Evolutionary conservation across 2,113 vertebrate genomes (phyloP).

Genomic region (Lepisosteus oculatus): DNA sequence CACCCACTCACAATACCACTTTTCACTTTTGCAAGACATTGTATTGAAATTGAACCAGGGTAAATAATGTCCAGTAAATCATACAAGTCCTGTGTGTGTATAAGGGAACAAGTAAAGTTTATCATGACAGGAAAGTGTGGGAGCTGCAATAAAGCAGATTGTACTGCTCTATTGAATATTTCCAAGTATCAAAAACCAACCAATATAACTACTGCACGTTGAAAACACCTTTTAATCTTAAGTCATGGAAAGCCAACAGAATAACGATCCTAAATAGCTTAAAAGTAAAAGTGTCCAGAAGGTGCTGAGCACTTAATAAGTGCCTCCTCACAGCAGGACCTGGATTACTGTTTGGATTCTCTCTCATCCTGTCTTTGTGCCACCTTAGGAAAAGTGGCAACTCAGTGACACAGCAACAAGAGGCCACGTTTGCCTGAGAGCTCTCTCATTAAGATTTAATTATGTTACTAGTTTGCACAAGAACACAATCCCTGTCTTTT

Average conservation of each 20-base stretch:
- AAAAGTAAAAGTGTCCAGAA: not conserved
- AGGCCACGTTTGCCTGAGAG: conserved; percentile 53
- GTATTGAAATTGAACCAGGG: too few relatives aligned
- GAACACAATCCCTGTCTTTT: conserved; percentile 40
- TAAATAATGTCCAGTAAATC: too few relatives aligned
- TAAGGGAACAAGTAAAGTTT: too few relatives aligned
- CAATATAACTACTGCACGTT: not conserved
- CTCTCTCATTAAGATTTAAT: conserved; percentile 61
- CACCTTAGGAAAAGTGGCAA: conserved; percentile 40
- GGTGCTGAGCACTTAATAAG: conserved; percentile 23
- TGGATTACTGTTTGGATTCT: conserved; percentile 32
- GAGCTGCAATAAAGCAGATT: too few relatives aligned
- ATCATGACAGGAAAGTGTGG: too few relatives aligned
- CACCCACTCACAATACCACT: too few relatives aligned
- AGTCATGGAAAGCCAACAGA: conserved; percentile 27
- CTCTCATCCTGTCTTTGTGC: conserved; percentile 36
- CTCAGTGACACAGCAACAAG: conserved; percentile 46
- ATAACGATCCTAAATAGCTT: conserved; percentile 28
- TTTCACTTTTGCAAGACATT: too few relatives aligned
- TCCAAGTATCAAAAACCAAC: not conserved
- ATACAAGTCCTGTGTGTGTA: too few relatives aligned
- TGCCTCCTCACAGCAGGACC: conserved; percentile 29
- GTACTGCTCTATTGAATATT: too few relatives aligned
- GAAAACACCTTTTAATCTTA: conserved; percentile 18
- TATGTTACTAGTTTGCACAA: conserved; percentile 57